A percentile compares a stretch with the other conserved stretches of the same genome.
phyloP scores from a whole-genome alignment of 2,797 vertebrate species.

The Furcifer pardalis region DNA sequence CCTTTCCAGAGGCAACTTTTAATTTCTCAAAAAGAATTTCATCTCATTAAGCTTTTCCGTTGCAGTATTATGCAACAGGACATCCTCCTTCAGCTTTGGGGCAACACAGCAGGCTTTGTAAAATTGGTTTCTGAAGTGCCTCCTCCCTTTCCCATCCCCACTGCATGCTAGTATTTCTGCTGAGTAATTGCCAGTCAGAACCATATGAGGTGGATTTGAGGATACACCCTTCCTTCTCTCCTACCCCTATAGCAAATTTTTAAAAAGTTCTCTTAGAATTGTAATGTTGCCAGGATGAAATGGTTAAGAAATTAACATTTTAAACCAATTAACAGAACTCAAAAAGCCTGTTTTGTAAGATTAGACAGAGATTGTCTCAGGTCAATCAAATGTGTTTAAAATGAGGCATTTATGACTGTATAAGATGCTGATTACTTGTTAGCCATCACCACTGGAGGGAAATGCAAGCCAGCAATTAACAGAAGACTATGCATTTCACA shows the following conservation, averaged over 20 bases:
- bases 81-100: slow-evolving; percentile 47
- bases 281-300: background rate
- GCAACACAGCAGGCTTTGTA: background rate
- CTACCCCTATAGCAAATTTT: no score
- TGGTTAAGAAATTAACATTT: background rate
- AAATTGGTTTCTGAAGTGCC: slow-evolving; percentile 8
- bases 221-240: background rate
- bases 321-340: background rate
- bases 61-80: background rate
- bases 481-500: background rate
- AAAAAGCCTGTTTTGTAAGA: background rate
- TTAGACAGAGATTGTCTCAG: background rate
- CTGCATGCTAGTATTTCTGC: background rate
- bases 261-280: no score
- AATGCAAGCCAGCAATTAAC: background rate
- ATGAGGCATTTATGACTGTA: background rate
- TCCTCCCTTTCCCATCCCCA: background rate
- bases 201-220: background rate
- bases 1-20: background rate
- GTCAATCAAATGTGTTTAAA: background rate
- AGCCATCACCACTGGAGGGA: background rate
- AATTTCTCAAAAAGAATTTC: background rate
- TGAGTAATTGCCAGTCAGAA: slow-evolving; percentile 1
- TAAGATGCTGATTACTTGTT: background rate
- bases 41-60: background rate